Conservation (phyloP, 2,797 vertebrate species). For the Pteropus rufus region DNA sequence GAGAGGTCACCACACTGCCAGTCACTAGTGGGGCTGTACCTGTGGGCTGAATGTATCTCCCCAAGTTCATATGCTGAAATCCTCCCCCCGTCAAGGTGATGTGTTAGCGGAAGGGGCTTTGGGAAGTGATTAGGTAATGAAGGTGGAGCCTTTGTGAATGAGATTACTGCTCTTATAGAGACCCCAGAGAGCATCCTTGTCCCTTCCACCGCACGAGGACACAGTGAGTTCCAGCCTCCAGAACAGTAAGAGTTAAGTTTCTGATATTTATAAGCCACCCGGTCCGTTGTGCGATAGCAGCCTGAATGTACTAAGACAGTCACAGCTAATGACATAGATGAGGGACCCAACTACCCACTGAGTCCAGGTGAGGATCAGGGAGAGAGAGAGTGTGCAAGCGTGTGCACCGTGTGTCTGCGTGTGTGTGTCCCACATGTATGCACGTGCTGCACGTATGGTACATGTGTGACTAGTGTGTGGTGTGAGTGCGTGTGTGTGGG, state of each 20-base stretch:
- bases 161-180: neutral
- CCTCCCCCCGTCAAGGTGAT: neutral
- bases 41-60: neutral
- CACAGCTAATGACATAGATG: neutral
- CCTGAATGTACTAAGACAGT: neutral
- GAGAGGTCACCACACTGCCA: neutral
- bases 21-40: neutral
- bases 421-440: neutral
- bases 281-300: accelerated
- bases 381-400: neutral
- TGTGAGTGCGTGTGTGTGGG: too few species aligned
- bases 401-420: neutral
- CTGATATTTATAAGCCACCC: neutral
- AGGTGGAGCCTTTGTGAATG: neutral
- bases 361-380: neutral
- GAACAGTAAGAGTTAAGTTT: too few species aligned
- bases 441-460: neutral
- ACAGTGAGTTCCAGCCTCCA: neutral
- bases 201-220: neutral
- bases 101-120: too few species aligned
- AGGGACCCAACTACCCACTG: neutral
- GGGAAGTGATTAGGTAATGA: too few species aligned
- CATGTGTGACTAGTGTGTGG: neutral
- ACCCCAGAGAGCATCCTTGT: neutral
- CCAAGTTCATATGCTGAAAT: neutral